Evolutionary conservation across 1,140 invertebrate genomes (phyloP).

Genomic region (Anthonomus grandis): DNA sequence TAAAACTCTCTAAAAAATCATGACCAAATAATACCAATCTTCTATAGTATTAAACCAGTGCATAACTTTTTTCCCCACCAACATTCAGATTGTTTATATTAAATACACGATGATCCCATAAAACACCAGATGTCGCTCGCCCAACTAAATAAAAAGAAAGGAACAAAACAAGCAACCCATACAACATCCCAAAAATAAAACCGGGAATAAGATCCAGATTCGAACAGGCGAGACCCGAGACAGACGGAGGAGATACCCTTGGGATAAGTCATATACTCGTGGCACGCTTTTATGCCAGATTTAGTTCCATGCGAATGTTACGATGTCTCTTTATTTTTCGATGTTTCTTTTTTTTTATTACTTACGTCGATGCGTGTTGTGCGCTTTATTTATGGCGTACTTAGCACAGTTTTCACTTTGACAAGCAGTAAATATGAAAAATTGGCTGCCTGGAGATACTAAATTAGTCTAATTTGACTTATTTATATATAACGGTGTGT

Average conservation of each 20-base stretch:
- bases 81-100: no score
- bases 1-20: no score
- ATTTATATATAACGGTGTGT: not conserved
- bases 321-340: not conserved
- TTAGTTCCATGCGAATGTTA: conserved; percentile 23
- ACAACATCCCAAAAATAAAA: conserved; percentile 22
- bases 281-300: conserved; percentile 26
- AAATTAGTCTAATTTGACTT: not conserved
- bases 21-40: no score
- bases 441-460: not conserved
- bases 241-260: conserved; percentile 24
- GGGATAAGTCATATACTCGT: conserved; percentile 15
- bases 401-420: not conserved
- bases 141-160: no score
- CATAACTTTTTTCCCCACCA: no score
- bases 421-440: not conserved
- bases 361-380: not conserved
- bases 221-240: conserved; percentile 21
- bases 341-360: not conserved
- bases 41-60: no score
- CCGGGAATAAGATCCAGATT: conserved; percentile 6
- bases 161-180: no score
- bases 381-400: not conserved
- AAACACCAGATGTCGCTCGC: no score
- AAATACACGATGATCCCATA: no score